Evolutionary conservation across 2,888 invertebrate species (phyloP).

Genomic region (Idaea biselata): DNA sequence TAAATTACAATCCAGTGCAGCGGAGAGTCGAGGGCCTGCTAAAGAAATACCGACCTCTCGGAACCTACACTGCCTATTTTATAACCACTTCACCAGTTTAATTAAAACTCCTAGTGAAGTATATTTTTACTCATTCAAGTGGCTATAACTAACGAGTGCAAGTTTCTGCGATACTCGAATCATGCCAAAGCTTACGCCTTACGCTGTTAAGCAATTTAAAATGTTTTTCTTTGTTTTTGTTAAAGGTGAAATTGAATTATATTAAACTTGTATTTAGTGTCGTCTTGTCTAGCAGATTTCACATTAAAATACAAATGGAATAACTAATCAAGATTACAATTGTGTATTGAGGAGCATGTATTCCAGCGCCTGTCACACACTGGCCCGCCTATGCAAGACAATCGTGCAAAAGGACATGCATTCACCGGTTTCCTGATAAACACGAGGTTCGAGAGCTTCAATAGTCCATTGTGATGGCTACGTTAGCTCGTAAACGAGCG

Average conservation of each 20-base stretch:
- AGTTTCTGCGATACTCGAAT: constrained; percentile 8
- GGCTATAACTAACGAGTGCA: constrained; percentile 29
- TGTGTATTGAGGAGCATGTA: constrained; percentile 12
- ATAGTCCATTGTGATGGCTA: constrained; percentile 36
- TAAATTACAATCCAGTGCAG: background rate
- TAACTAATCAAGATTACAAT: constrained; percentile 4
- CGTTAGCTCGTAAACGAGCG: constrained; percentile 21
- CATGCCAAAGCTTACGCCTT: background rate
- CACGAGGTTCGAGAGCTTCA: constrained; percentile 31
- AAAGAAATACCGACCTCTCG: constrained; percentile 14
- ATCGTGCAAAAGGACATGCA: constrained; percentile 42
- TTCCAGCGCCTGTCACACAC: constrained; percentile 10
- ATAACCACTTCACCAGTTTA: constrained; percentile 58
- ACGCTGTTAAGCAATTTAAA: background rate
- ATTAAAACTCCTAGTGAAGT: constrained; percentile 58
- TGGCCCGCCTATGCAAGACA: constrained; percentile 26
- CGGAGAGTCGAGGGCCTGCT: background rate
- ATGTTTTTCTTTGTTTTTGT: background rate
- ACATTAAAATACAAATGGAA: background rate
- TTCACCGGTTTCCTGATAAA: constrained; percentile 43
- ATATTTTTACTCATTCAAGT: constrained; percentile 49
- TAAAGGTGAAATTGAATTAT: too few species aligned
- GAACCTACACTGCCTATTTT: constrained; percentile 37
- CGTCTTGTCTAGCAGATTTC: background rate
- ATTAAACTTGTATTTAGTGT: too few species aligned